Evolutionary conservation across 2,888 invertebrate species (phyloP).

Genomic region (Drosophila eohydei): DNA sequence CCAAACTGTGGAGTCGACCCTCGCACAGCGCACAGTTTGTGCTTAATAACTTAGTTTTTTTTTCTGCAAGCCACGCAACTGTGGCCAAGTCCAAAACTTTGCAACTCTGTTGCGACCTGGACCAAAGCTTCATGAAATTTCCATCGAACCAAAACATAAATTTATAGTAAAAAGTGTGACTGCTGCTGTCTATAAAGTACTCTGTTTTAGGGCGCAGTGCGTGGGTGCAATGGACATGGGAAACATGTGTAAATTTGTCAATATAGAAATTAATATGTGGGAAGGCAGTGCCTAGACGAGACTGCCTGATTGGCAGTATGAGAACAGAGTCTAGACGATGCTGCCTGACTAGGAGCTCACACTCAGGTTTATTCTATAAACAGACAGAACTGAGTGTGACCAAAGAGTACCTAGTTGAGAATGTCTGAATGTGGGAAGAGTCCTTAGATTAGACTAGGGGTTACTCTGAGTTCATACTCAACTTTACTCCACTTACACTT

Average conservation of each 20-base stretch:
- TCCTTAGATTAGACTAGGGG: neutral
- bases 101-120: conserved; percentile 9
- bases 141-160: conserved; percentile 4
- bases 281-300: neutral
- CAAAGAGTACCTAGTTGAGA: too few relatives aligned
- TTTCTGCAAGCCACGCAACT: conserved; percentile 50
- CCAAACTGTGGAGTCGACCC: conserved; percentile 21
- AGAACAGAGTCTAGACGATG: too few relatives aligned
- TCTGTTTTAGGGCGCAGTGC: neutral
- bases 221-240: neutral
- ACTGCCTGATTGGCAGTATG: neutral
- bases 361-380: too few relatives aligned
- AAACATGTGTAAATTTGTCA: neutral
- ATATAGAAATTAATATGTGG: too few relatives aligned
- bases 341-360: too few relatives aligned
- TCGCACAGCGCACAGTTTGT: conserved; percentile 44
- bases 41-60: conserved; percentile 71
- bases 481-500: too few relatives aligned
- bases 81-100: conserved; percentile 64
- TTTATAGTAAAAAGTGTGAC: conserved; percentile 1
- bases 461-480: neutral
- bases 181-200: neutral
- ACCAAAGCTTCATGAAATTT: conserved; percentile 15
- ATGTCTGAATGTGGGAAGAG: too few relatives aligned
- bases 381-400: too few relatives aligned